A percentile compares a stretch with the other conserved stretches of the same genome.
Evolutionary conservation across 2,888 invertebrate genomes (phyloP).

Genomic region (Cosmorhoe ocellata): DNA sequence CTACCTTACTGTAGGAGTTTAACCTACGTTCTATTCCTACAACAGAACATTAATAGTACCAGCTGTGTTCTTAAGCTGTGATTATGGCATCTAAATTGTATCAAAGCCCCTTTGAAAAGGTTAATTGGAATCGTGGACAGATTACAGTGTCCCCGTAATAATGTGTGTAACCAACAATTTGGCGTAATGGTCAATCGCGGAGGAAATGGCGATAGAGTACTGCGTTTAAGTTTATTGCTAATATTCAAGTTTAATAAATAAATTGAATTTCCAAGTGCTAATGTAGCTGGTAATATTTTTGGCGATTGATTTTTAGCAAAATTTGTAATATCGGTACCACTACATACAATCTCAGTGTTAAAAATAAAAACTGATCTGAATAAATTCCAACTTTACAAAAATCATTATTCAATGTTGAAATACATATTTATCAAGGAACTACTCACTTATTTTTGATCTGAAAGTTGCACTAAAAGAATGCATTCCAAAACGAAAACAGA

Average conservation of each 20-base stretch:
- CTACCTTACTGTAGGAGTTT: too few species aligned
- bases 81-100: slow-evolving; percentile 70
- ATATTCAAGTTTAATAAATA: slow-evolving; percentile 15
- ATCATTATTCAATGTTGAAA: too few species aligned
- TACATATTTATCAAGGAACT: too few species aligned
- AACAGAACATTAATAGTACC: neutral
- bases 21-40: too few species aligned
- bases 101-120: slow-evolving; percentile 52
- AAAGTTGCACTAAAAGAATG: too few species aligned
- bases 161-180: slow-evolving; percentile 31
- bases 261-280: slow-evolving; percentile 15
- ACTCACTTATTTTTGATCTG: too few species aligned
- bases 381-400: too few species aligned
- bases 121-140: slow-evolving; percentile 54
- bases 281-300: neutral
- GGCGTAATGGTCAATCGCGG: slow-evolving; percentile 29
- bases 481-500: neutral
- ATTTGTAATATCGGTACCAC: too few species aligned
- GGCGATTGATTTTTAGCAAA: too few species aligned
- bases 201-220: slow-evolving; percentile 30
- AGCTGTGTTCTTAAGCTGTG: slow-evolving; percentile 6
- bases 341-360: too few species aligned
- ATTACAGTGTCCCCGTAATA: slow-evolving; percentile 61
- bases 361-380: too few species aligned
- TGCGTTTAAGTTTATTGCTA: slow-evolving; percentile 26